These are phyloP conservation scores for Tridacna crocea DNA, from an alignment of 2,888 invertebrate genomes.

Conservation along the genomic window DNA sequence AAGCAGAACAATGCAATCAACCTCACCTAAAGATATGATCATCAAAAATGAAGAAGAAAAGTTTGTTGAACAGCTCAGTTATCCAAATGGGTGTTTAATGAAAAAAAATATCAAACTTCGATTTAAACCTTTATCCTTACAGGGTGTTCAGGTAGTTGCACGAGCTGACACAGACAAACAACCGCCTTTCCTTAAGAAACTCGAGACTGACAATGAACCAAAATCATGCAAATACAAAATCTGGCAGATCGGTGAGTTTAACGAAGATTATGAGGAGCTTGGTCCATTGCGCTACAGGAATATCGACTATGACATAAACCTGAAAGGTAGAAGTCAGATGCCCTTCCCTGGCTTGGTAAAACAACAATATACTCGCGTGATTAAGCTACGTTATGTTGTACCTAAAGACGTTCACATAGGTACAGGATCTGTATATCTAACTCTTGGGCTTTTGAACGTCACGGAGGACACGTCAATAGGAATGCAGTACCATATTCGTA, in stretches of 20 bases:
- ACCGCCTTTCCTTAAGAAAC: background rate
- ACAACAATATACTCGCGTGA: background rate
- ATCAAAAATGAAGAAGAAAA: background rate
- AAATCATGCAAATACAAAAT: conserved; percentile 28
- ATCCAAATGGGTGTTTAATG: conserved; percentile 36
- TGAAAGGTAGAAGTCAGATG: background rate
- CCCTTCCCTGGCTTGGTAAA: conserved; percentile 27
- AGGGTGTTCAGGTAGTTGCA: conserved; percentile 29
- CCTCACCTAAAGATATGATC: background rate
- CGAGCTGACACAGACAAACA: background rate
- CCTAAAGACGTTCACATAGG: conserved; percentile 27
- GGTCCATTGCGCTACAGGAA: conserved; percentile 12
- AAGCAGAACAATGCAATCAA: background rate
- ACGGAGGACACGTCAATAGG: conserved; percentile 24
- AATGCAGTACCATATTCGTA: conserved; percentile 29
- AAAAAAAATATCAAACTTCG: conserved; percentile 32
- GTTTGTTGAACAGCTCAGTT: conserved; percentile 40
- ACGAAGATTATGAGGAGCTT: conserved; percentile 32
- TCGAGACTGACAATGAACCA: background rate
- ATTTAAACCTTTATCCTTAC: conserved; percentile 32
- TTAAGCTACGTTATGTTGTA: conserved; percentile 28
- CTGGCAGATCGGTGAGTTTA: conserved; percentile 50
- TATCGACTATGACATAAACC: conserved; percentile 33
- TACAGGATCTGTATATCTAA: conserved; percentile 30
- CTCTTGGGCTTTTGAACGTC: conserved; percentile 40